phyloP scores from a whole-genome alignment of 2,797 vertebrate genomes.

The Galago senegalensis region DNA sequence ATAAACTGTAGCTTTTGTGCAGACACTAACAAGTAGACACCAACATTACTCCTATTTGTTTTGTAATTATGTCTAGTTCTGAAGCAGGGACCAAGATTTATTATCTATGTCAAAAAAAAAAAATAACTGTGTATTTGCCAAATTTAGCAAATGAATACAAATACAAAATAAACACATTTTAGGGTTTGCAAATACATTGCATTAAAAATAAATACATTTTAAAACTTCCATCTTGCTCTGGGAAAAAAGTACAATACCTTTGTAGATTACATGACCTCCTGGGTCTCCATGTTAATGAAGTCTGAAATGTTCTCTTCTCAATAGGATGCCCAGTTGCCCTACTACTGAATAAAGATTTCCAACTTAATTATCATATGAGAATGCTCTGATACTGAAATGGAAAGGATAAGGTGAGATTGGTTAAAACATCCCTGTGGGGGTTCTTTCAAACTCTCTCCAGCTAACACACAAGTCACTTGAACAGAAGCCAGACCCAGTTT shows the following conservation, averaged over 20 bases:
- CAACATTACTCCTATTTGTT: background rate
- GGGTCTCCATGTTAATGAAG: slow-evolving; percentile 38
- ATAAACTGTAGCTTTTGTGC: background rate
- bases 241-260: background rate
- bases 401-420: slow-evolving; percentile 45
- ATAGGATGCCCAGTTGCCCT: slow-evolving; percentile 9
- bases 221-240: slow-evolving; percentile 1
- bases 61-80: background rate
- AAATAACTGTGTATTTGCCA: background rate
- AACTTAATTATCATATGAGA: slow-evolving; percentile 47
- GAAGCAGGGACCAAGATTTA: background rate
- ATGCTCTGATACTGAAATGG: slow-evolving; percentile 25
- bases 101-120: background rate
- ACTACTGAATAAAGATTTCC: slow-evolving; percentile 27
- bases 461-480: slow-evolving; percentile 48
- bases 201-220: background rate
- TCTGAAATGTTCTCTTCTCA: background rate
- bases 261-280: background rate
- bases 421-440: background rate
- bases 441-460: slow-evolving; percentile 22
- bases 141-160: slow-evolving; percentile 5
- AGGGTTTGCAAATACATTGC: background rate
- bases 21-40: background rate
- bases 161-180: background rate
- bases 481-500: slow-evolving; percentile 54